Evolutionary conservation across 2,888 invertebrate genomes (phyloP).

Genomic region (Drosophila mercatorum): DNA sequence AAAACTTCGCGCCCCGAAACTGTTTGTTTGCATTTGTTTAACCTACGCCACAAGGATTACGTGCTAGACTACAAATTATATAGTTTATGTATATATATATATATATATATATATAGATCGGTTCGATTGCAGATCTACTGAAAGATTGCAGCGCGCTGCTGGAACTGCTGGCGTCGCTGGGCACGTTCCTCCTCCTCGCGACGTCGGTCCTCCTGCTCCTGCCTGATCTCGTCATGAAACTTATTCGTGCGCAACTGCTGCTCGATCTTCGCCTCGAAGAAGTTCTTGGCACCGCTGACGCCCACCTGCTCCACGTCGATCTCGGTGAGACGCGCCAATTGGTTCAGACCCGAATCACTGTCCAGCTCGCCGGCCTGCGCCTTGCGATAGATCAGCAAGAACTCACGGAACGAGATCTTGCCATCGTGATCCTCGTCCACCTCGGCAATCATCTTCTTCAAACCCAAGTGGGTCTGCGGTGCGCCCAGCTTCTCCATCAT

Average conservation of each 20-base stretch:
- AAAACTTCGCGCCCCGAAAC: slow-evolving; percentile 25
- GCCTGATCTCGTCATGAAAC: slow-evolving; percentile 96
- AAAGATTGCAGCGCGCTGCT: slow-evolving; percentile 95
- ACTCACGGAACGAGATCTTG: slow-evolving; percentile 96
- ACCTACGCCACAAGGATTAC: slow-evolving; percentile 71
- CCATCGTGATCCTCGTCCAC: slow-evolving; percentile 94
- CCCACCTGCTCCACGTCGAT: slow-evolving; percentile 97
- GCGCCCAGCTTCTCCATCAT: slow-evolving; percentile 99
- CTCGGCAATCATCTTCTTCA: slow-evolving; percentile 97
- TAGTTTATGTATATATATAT: background rate
- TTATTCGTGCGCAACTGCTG: slow-evolving; percentile 92
- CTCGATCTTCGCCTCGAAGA: slow-evolving; percentile 98
- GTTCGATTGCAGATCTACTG: slow-evolving; percentile 84
- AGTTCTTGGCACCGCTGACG: slow-evolving; percentile 96
- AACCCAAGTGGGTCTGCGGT: slow-evolving; percentile 97
- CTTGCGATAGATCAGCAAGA: slow-evolving; percentile 92
- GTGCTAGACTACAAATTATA: slow-evolving; percentile 63
- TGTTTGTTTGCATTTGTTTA: slow-evolving; percentile 57
- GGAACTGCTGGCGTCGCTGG: slow-evolving; percentile 92
- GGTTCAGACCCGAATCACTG: slow-evolving; percentile 93
- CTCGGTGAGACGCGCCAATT: slow-evolving; percentile 94
- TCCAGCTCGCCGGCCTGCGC: slow-evolving; percentile 96
- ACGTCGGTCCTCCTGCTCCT: slow-evolving; percentile 95
- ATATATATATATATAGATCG: too few species aligned
- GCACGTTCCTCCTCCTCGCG: slow-evolving; percentile 93